Evolutionary conservation across 2,797 vertebrate genomes (phyloP), one percentile per base, ranked within the genome.

Genomic region (Pyrocephalus nanus): DNA sequence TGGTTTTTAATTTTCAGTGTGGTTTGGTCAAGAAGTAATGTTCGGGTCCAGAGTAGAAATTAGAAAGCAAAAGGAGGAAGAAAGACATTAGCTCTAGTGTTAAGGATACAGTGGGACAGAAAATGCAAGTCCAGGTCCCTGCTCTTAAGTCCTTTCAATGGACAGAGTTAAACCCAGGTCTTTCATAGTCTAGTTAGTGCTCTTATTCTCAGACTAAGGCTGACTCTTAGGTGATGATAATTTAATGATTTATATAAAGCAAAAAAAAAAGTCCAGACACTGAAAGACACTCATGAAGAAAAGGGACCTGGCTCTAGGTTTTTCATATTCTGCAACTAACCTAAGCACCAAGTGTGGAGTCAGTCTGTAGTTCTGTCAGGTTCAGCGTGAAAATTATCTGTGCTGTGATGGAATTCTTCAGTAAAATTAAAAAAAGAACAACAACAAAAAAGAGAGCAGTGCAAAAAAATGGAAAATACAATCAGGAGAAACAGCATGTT

Each of bases 401-500:
- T 62, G 22, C 6, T 87, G 15, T 62, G 2, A 0, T 51, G 32
- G 36, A 70, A 43, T 36, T 60, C 40, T 74, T 92, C 32, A 38
- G 15, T 61, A 81, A 71, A 82, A 77, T 61, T 20, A 3, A 40
- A 50, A 26, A 26, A 55, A 15, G 1, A 50, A 50, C 5, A 10
- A 15, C 29, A 29, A 30, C 26, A 25, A 27, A 27, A 30, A 17
- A 30, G 1, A 36, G 2, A 12, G 2, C 36, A 65, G 25, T 43
- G 34, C 7, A 9, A 61, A 61, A 77, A 81, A 3, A 22, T 32
- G n/a, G 19, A 76, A 86, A 88, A 58, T 48, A 20, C 62, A 58
- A 15, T 11, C 0, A 0, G 38, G 62, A 85, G 5, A 81, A 20
- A n/a, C 18, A 15, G 10, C 10, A 13, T 40, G 27, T 73, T 51